These are phyloP conservation scores for Gulo gulo DNA, from an alignment of 2,113 vertebrate species.

Conservation along the genomic window DNA sequence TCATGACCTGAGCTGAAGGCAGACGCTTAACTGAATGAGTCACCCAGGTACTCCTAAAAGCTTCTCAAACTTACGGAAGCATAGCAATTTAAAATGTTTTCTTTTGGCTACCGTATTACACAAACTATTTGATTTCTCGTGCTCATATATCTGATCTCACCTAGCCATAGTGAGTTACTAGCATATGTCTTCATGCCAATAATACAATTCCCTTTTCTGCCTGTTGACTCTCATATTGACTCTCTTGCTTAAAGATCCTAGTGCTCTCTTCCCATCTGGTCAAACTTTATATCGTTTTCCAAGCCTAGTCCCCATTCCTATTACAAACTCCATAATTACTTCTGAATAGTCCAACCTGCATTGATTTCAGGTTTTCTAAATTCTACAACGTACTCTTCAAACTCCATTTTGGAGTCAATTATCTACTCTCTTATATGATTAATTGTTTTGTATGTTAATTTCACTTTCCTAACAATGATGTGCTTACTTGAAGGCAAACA, in stretches of 20 bases:
- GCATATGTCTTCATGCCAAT: neutral
- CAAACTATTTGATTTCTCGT: neutral
- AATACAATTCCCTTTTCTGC: neutral
- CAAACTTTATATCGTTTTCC: neutral
- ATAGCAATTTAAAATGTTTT: neutral
- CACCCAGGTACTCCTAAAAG: neutral
- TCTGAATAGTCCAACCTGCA: neutral
- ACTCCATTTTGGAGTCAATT: neutral
- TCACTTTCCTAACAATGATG: neutral
- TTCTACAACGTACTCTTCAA: neutral
- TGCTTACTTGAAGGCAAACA: neutral
- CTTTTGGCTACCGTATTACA: neutral
- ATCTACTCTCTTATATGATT: neutral
- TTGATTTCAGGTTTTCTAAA: neutral
- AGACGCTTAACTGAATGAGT: neutral
- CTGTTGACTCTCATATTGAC: neutral
- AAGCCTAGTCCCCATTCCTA: neutral
- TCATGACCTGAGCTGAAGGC: neutral
- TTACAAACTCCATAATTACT: neutral
- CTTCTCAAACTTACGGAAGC: neutral
- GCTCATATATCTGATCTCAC: neutral
- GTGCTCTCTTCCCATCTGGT: neutral
- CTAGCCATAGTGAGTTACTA: neutral
- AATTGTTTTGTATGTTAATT: slow-evolving; percentile 22
- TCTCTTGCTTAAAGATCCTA: neutral